Base-by-base conservation (phyloP, 2,797 vertebrate genomes). In the Urophycis tenuis region DNA sequence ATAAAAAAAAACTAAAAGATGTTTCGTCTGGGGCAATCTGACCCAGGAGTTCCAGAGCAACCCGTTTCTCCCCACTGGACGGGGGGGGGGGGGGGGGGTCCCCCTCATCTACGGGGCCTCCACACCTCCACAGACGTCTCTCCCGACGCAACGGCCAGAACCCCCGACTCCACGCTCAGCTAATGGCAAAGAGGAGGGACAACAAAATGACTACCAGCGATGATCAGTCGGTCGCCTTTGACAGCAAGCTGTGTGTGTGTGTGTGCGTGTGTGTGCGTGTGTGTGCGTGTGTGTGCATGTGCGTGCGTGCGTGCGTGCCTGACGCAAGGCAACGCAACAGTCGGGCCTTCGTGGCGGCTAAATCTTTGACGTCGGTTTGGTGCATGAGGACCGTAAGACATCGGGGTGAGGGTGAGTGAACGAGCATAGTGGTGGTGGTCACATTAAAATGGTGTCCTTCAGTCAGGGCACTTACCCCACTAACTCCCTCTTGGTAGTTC, bases 131-230 rank as follows among this genome's bases (percentile, higher is more conserved):
- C 90, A 0, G 91, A 93, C 76, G 90, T 89, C 0, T 94, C 93
- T 0, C 95, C 94, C 0, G 94, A 94, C 30, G 95, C 95, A 0
- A 96, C 92, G 4, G 95, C 96, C 19, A 97, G 92, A 74, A 96
- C 85, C 11, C 94, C 93, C 0, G 94, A 95, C 12, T 95, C 92
- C 35, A 94, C 95, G 34, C 94, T 96, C 84, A 98, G 86, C 96
- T 97, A 87, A 17, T 12, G 12, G 75, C 2, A 75, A 17, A 81
- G 0, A 74, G 3, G 29, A 69, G 34, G 74, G 70, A 67, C 67
- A 29, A 14, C n/a, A n/a, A 19, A 11, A 32, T 29, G 30, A 31
- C 30, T 32, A 32, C 41, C 3, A 45, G 14, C 10, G 41, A 17
- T 45, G 41, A n/a, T 2, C 11, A 12, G 53, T 60, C 1, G 53